These are phyloP conservation scores for Ptilorrhoa leucosticta DNA, from an alignment of 2,113 vertebrate species.

Conservation along the genomic window DNA sequence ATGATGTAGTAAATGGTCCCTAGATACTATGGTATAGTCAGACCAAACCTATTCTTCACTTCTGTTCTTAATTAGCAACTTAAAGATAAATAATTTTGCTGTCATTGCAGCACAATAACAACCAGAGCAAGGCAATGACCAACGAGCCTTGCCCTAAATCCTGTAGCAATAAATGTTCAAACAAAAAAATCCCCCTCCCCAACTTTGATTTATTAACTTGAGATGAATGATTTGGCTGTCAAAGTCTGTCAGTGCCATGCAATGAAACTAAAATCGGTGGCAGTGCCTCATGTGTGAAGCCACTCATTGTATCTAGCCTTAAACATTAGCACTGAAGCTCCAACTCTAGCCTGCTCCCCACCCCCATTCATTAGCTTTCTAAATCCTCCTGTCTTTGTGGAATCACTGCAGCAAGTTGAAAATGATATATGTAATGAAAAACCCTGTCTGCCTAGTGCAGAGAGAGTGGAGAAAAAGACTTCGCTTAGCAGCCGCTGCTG, in stretches of 20 bases:
- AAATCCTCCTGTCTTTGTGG: conserved; percentile 59
- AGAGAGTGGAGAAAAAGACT: conserved; percentile 14
- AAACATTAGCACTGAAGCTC: neutral
- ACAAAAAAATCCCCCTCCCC: neutral
- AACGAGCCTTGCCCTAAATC: conserved; percentile 14
- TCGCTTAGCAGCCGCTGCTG: neutral
- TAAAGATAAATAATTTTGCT: conserved; percentile 54
- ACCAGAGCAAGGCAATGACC: neutral
- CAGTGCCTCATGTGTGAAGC: neutral
- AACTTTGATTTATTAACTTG: conserved; percentile 61
- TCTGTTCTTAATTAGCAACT: conserved; percentile 53
- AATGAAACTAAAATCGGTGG: conserved; percentile 44
- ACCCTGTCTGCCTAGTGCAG: conserved; percentile 43
- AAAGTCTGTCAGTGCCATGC: conserved; percentile 46
- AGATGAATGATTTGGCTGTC: conserved; percentile 61
- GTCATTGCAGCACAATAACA: conserved; percentile 6
- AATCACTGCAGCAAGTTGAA: conserved; percentile 51
- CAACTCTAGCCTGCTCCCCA: neutral
- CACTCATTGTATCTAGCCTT: neutral
- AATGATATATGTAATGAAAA: conserved; percentile 57
- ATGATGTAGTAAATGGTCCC: conserved; percentile 3
- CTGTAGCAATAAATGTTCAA: conserved; percentile 9
- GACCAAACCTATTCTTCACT: conserved; percentile 8
- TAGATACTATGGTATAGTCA: neutral
- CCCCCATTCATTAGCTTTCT: conserved; percentile 66